Evolutionary conservation across 92 coral and sea anemone genomes (phyloP).

Genomic region (Phenganax stokvisi): DNA sequence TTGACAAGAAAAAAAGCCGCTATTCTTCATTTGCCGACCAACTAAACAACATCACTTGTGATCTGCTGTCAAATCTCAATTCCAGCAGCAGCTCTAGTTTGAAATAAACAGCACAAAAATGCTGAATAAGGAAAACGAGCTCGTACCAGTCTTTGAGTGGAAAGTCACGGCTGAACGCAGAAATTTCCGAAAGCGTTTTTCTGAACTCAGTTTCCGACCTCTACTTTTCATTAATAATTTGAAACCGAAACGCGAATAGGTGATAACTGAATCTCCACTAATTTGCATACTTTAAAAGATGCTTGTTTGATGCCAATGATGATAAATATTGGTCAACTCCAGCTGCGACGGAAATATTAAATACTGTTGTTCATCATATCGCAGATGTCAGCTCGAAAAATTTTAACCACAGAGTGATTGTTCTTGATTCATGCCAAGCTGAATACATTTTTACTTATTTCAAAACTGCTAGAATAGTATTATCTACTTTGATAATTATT

Average conservation of each 20-base stretch:
- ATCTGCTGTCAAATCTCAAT: conserved; percentile 9
- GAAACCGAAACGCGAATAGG: background rate
- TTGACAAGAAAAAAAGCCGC: conserved; percentile 11
- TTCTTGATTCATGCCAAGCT: background rate
- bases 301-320: conserved; percentile 5
- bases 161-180: background rate
- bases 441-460: background rate
- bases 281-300: conserved; percentile 7
- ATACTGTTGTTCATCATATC: conserved; percentile 1
- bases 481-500: background rate
- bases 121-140: conserved; percentile 4
- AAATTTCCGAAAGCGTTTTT: background rate
- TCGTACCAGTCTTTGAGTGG: conserved; percentile 24
- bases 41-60: conserved; percentile 32
- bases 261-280: background rate
- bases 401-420: background rate
- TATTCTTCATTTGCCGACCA: conserved; percentile 10
- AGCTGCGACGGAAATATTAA: background rate
- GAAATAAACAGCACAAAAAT: conserved; percentile 31
- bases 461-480: background rate
- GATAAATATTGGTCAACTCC: background rate
- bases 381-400: conserved; percentile 1
- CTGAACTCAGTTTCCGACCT: background rate
- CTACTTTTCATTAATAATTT: background rate
- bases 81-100: background rate